A percentile compares a stretch with the other conserved stretches of the same genome.
phyloP scores from a whole-genome alignment of 2,797 vertebrate species.

The Poecile montanus region DNA sequence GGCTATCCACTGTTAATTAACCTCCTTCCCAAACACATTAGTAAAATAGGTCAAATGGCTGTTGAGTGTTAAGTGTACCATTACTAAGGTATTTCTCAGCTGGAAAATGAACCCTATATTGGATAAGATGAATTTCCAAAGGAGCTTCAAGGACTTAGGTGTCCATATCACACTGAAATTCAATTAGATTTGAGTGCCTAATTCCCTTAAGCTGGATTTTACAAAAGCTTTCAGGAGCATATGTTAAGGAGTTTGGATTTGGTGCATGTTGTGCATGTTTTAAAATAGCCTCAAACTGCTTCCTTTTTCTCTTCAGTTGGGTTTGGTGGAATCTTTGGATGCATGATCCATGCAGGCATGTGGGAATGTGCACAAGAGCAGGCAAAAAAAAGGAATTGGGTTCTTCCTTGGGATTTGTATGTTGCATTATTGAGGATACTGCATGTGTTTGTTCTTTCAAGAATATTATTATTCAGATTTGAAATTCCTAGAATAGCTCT shows the following conservation, averaged over 20 bases:
- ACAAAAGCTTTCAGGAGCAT: not conserved
- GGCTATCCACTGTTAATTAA: constrained; percentile 83
- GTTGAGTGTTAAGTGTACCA: constrained; percentile 76
- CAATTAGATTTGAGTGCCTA: not conserved
- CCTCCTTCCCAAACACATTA: constrained; percentile 84
- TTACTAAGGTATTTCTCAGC: constrained; percentile 71
- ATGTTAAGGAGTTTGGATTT: not conserved
- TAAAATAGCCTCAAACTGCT: constrained; percentile 7
- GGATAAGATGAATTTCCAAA: constrained; percentile 43
- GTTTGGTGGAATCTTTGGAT: not conserved
- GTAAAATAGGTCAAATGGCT: constrained; percentile 79
- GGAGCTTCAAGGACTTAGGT: constrained; percentile 31
- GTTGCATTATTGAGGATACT: not conserved
- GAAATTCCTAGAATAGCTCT: constrained; percentile 53
- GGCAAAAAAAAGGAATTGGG: not conserved
- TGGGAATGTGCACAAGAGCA: not conserved
- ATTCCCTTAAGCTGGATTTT: constrained; percentile 53
- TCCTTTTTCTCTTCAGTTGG: not conserved
- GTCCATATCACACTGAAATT: not conserved
- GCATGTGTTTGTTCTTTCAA: constrained; percentile 3
- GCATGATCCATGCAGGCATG: not conserved
- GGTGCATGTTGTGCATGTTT: constrained; percentile 6
- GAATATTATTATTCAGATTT: constrained; percentile 40
- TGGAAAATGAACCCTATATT: constrained; percentile 59
- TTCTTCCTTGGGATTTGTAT: not conserved